Conservation (phyloP, 64 coral and sea anemone genomes). For the Pachyseris speciosa region DNA sequence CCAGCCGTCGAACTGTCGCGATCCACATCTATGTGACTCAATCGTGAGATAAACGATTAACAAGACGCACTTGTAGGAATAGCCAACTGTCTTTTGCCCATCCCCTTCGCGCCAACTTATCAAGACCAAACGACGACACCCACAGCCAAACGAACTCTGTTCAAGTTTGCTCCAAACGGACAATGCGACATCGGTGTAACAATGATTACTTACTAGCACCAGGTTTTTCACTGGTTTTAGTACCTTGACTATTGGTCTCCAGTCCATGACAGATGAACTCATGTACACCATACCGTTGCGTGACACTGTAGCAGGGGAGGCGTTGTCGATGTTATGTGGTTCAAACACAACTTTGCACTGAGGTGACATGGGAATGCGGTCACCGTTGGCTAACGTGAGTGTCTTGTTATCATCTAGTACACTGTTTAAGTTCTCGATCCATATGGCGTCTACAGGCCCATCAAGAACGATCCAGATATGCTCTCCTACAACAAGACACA, state of each 20-base stretch:
- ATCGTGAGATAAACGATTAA: no score
- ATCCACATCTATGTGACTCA: no score
- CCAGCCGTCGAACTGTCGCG: no score
- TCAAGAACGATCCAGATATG: conserved; percentile 96
- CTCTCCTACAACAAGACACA: conserved; percentile 58
- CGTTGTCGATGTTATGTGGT: conserved; percentile 95
- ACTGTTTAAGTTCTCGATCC: conserved; percentile 97
- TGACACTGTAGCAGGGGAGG: conserved; percentile 92
- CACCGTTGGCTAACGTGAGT: conserved; percentile 87
- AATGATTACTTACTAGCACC: no score
- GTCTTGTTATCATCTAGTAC: conserved; percentile 97
- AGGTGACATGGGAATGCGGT: conserved; percentile 92
- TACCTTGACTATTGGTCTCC: conserved; percentile 94
- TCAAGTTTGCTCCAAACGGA: not conserved
- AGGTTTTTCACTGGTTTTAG: no score
- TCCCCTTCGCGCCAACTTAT: no score
- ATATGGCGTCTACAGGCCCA: conserved; percentile 93
- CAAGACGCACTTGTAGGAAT: no score
- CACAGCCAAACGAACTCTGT: no score
- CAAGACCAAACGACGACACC: no score
- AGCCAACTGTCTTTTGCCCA: no score
- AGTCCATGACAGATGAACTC: conserved; percentile 97
- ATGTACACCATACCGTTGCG: conserved; percentile 97
- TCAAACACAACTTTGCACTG: conserved; percentile 96
- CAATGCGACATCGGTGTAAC: not conserved